Percentiles rank a stretch among this genome's conserved stretches.
Evolutionary conservation across 2,113 vertebrate genomes (phyloP).

Genomic region (Cebidichthys violaceus): DNA sequence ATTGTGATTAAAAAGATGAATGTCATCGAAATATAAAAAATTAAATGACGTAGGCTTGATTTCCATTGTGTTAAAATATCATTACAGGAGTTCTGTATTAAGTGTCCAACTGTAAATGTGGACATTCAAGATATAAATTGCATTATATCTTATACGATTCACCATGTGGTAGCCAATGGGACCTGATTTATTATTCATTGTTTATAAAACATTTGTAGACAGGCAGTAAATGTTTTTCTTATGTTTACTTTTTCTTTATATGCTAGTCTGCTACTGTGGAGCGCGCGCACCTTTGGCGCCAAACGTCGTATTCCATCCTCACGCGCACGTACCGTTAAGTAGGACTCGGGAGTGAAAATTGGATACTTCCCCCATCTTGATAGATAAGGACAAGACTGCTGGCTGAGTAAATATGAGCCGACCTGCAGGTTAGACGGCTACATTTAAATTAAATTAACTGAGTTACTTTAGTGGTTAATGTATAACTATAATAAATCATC

Average conservation of each 20-base stretch:
- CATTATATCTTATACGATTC: not conserved
- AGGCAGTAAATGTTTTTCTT: not conserved
- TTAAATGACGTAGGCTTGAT: not conserved
- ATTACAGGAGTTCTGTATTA: not conserved
- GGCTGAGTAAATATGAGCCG: not conserved
- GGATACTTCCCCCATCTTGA: not conserved
- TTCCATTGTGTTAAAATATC: not conserved
- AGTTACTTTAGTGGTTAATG: not conserved
- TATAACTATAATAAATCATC: not conserved
- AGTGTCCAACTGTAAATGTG: not conserved
- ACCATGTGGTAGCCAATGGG: not conserved
- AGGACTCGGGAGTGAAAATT: not conserved
- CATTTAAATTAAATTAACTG: not conserved
- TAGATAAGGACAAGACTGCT: too few relatives aligned
- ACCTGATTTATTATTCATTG: not conserved
- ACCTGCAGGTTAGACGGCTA: not conserved
- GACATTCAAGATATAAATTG: not conserved
- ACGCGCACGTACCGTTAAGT: not conserved
- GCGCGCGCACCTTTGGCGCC: constrained; percentile 4
- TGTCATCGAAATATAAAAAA: not conserved
- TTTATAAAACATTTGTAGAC: too few relatives aligned
- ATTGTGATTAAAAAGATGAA: not conserved
- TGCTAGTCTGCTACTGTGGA: too few relatives aligned
- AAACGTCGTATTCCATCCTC: not conserved
- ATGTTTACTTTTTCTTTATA: not conserved